These are phyloP conservation scores for Eupithecia exiguata DNA, from an alignment of 2,888 invertebrate species.

Conservation along the genomic window DNA sequence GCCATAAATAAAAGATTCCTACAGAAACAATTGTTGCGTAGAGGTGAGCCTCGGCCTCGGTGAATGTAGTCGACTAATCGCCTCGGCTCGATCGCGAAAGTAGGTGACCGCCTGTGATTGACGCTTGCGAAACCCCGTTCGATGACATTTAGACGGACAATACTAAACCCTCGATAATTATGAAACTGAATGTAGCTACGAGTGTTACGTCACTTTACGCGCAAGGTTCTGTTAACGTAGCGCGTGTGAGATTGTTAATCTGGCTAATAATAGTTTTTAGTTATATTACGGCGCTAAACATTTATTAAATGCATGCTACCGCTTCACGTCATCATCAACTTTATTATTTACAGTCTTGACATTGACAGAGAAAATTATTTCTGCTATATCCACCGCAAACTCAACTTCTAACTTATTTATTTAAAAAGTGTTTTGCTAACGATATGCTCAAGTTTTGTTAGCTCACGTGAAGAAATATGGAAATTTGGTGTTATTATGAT, in stretches of 20 bases:
- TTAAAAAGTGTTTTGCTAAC: not conserved
- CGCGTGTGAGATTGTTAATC: slow-evolving; percentile 29
- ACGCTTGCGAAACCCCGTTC: slow-evolving; percentile 82
- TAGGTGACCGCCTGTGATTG: slow-evolving; percentile 83
- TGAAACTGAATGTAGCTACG: slow-evolving; percentile 60
- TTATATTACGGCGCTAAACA: slow-evolving; percentile 30
- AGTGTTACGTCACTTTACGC: slow-evolving; percentile 44
- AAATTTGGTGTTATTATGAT: slow-evolving; percentile 14
- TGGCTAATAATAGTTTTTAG: slow-evolving; percentile 34
- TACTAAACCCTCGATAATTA: slow-evolving; percentile 74
- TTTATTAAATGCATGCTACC: slow-evolving; percentile 29
- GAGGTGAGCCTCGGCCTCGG: slow-evolving; percentile 80
- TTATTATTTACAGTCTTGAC: slow-evolving; percentile 12
- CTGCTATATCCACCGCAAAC: not conserved
- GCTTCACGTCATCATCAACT: slow-evolving; percentile 22
- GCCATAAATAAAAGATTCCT: slow-evolving; percentile 84
- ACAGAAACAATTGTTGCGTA: slow-evolving; percentile 84
- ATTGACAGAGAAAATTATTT: not conserved
- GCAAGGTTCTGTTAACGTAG: slow-evolving; percentile 36
- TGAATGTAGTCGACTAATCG: slow-evolving; percentile 82
- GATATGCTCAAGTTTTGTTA: not conserved
- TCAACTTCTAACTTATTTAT: not conserved
- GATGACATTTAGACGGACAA: slow-evolving; percentile 82
- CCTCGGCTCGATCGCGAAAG: slow-evolving; percentile 81
- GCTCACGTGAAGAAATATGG: not conserved